phyloP scores from a whole-genome alignment of 2,888 invertebrate genomes.

The Catocala fraxini region DNA sequence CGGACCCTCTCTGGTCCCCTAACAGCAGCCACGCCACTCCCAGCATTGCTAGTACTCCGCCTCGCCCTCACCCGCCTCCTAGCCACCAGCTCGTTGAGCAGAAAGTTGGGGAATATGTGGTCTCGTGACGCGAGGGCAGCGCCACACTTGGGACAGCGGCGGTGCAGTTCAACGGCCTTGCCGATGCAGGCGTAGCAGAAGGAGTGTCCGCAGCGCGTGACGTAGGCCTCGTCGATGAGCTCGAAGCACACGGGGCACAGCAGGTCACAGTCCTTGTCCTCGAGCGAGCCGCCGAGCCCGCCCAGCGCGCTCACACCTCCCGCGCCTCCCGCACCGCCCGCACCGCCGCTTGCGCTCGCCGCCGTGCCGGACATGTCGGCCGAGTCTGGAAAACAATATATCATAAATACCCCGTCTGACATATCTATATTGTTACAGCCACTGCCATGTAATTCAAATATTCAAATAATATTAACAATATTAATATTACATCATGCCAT shows the following conservation, averaged over 20 bases:
- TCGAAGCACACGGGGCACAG: slow-evolving; percentile 95
- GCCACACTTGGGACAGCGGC: slow-evolving; percentile 94
- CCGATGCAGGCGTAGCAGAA: slow-evolving; percentile 95
- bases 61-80: slow-evolving; percentile 80
- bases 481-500: no score
- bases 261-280: slow-evolving; percentile 90
- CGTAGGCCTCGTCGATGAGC: slow-evolving; percentile 95
- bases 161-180: slow-evolving; percentile 95
- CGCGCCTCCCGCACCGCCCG: slow-evolving; percentile 35
- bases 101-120: slow-evolving; percentile 94
- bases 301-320: slow-evolving; percentile 76
- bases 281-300: slow-evolving; percentile 89
- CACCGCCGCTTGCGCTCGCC: slow-evolving; percentile 75
- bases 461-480: no score
- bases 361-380: slow-evolving; percentile 58
- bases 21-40: slow-evolving; percentile 24
- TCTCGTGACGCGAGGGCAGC: slow-evolving; percentile 90
- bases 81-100: slow-evolving; percentile 91
- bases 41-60: slow-evolving; percentile 60
- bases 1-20: slow-evolving; percentile 67
- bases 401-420: no score
- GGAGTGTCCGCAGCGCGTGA: slow-evolving; percentile 97
- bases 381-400: neutral
- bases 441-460: no score
- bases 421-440: no score